A percentile compares a stretch with the other conserved stretches of the same genome.
Evolutionary conservation across 2,888 invertebrate genomes (phyloP).

Genomic region (Nomada lathburiana): DNA sequence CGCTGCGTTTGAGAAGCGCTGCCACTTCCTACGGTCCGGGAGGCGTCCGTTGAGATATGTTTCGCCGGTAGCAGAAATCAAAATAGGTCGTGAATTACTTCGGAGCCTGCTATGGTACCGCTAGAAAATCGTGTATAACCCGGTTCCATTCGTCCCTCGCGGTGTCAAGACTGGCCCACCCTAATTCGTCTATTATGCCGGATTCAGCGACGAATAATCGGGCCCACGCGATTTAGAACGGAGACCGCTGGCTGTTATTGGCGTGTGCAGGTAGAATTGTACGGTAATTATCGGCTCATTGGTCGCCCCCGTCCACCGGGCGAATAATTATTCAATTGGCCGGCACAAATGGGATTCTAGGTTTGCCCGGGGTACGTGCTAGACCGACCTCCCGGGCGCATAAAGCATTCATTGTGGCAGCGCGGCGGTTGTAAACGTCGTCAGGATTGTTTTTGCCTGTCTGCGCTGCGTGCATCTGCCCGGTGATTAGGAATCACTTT

Average conservation of each 20-base stretch:
- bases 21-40: too few relatives aligned
- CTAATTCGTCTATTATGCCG: background rate
- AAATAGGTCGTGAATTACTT: too few relatives aligned
- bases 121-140: too few relatives aligned
- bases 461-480: slow-evolving; percentile 17
- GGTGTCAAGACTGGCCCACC: background rate
- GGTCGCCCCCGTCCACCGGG: background rate
- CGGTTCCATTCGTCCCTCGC: too few relatives aligned
- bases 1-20: too few relatives aligned
- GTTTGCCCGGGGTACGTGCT: slow-evolving; percentile 4
- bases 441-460: slow-evolving; percentile 14
- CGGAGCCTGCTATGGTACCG: too few relatives aligned
- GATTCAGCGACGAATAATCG: background rate
- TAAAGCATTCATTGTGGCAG: slow-evolving; percentile 21
- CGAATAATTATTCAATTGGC: slow-evolving; percentile 27
- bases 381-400: background rate
- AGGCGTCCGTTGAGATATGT: too few relatives aligned
- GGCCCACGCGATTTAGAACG: background rate
- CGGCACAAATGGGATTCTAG: slow-evolving; percentile 21
- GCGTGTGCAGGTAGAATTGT: background rate
- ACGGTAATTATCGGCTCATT: slow-evolving; percentile 7
- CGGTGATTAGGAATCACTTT: slow-evolving; percentile 47
- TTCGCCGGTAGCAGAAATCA: too few relatives aligned
- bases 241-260: background rate
- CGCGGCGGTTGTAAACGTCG: slow-evolving; percentile 4